A percentile compares a stretch with the other conserved stretches of the same genome.
Evolutionary conservation across 2,888 invertebrate genomes (phyloP).

Genomic region (Macropis europaea): DNA sequence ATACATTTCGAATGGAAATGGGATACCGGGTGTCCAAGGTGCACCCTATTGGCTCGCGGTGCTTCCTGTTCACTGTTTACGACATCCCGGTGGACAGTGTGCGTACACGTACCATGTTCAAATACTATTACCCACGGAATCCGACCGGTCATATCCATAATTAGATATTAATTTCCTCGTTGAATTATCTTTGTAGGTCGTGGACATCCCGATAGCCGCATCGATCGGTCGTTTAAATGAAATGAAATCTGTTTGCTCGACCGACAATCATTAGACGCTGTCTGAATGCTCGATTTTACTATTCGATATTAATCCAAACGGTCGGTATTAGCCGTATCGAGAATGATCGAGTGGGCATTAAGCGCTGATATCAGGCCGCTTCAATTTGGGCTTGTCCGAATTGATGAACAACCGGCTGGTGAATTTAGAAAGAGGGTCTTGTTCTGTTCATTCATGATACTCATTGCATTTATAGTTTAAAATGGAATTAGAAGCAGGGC

Average conservation of each 20-base stretch:
- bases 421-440: too few relatives aligned
- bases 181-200: conserved; percentile 36
- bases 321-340: too few relatives aligned
- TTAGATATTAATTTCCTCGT: conserved; percentile 48
- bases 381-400: too few relatives aligned
- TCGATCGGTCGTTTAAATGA: neutral
- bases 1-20: conserved; percentile 68
- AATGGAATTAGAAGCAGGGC: too few relatives aligned
- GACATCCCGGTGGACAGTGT: conserved; percentile 14
- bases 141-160: conserved; percentile 39
- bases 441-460: too few relatives aligned
- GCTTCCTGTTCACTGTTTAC: conserved; percentile 48
- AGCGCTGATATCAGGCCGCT: too few relatives aligned
- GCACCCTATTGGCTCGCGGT: conserved; percentile 55
- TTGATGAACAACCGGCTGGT: too few relatives aligned
- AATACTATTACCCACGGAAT: conserved; percentile 44
- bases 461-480: too few relatives aligned
- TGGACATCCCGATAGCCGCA: conserved; percentile 24
- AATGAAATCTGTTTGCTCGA: neutral
- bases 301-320: conserved; percentile 12
- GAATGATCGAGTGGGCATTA: too few relatives aligned
- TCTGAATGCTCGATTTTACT: neutral
- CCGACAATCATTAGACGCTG: conserved; percentile 2
- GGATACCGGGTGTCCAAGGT: conserved; percentile 48
- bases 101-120: conserved; percentile 25